Base-by-base conservation (phyloP, 37 sponge, comb jelly and placozoan genomes). In the Cladorhizidae sp. region DNA sequence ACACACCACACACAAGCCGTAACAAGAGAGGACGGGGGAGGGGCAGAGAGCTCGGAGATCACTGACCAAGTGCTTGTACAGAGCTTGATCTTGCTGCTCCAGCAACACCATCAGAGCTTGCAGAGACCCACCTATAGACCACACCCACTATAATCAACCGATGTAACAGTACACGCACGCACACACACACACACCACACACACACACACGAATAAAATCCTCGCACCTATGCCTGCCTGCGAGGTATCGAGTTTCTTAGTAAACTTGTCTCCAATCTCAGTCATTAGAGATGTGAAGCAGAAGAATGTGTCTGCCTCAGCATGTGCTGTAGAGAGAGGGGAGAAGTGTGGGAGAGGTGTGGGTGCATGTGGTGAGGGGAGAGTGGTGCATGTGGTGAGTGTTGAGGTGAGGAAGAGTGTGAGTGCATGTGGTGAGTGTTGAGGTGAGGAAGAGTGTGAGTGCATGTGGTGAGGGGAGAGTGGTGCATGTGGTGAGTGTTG, bases 301-400 rank as follows among this genome's bases (percentile, higher is more conserved):
- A 91, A 98, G 88, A 95, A 98, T 0, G 94, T 90, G 83, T 98
- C 99, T 11, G 96, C 90, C 68, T 98, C 99, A 28, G 99, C 96
- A 87, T 89, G 79, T 31, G 85, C 88, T 89, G 64, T 8, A 25
- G 25, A n/a, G n/a, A n/a, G n/a, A n/a, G n/a, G n/a, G n/a, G n/a
- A n/a, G n/a, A n/a, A n/a, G n/a, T n/a, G n/a, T n/a, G n/a, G n/a
- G n/a, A n/a, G n/a, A n/a, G n/a, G n/a, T n/a, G n/a, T n/a, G n/a
- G n/a, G n/a, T n/a, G n/a, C n/a, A n/a, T n/a, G n/a, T n/a, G n/a
- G n/a, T n/a, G n/a, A n/a, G n/a, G n/a, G n/a, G n/a, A n/a, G n/a
- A n/a, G n/a, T n/a, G n/a, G n/a, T n/a, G n/a, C n/a, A n/a, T n/a
- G n/a, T n/a, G n/a, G n/a, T n/a, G n/a, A n/a, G n/a, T n/a, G n/a